Base-by-base conservation (phyloP, 1,140 invertebrate genomes). In the Drosophila rhopaloa region DNA sequence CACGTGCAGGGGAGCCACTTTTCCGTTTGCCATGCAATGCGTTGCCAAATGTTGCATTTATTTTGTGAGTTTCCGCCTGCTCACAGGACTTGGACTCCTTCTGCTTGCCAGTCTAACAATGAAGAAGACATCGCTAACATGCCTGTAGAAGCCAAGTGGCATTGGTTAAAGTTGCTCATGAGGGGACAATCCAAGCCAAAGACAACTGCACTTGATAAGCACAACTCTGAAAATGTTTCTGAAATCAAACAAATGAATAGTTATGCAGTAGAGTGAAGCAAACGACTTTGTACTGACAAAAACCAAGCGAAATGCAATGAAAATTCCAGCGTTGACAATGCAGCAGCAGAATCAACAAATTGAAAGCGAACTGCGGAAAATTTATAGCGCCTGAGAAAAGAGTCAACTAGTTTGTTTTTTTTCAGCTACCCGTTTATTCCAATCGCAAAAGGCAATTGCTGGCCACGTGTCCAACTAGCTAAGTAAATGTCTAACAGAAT, bases 21-120 rank as follows among this genome's bases (percentile, higher is more conserved):
- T 88, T 78, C 81, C 81, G 77, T 79, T 86, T 73, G 70, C 82
- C 19, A 61, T 81, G 75, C 72, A 76, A 79, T 61, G 76, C 76
- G 57, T 68, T 91, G 80, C 88, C 83, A 91, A 91, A 88, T 91
- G 80, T 91, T 91, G 88, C 83, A 83, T 91, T 91, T 88, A 81
- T 88, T 78, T 79, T 88, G 88, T 77, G 66, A 79, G 81, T 66
- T 91, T 91, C 83, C 83, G 83, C 55, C 68, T 70, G 55, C 48
- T 51, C 7, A 24, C 53, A 56, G 38, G 46, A 40, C 35, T 44
- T 60, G 43, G 41, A 40, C 27, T 44, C 37, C 58, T 62, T 43
- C 55, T 62, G 37, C 24, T 11, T n/a, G 19, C 16, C 29, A 43
- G 11, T 61, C 47, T n/a, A 29, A 32, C 19, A 70, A 46, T 19